These are phyloP conservation scores for Caenorhabditis japonica DNA, from an alignment of 2,888 invertebrate species.

Conservation along the genomic window DNA sequence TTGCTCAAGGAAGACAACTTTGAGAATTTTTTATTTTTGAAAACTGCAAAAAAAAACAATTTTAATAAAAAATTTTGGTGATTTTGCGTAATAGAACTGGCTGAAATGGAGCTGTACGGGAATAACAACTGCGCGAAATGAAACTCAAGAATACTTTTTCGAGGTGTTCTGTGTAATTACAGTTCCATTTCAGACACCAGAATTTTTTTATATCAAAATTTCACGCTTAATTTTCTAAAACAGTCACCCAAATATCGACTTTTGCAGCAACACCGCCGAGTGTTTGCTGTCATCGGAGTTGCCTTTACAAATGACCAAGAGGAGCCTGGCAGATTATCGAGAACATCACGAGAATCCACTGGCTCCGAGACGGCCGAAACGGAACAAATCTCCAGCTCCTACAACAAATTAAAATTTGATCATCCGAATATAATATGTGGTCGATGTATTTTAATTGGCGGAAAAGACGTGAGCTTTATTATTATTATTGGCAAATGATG, in stretches of 20 bases:
- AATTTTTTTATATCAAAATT: too few species aligned
- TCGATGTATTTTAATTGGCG: constrained; percentile 70
- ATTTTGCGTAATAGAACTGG: too few species aligned
- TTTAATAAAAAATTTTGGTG: too few species aligned
- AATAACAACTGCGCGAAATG: too few species aligned
- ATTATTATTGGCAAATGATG: background rate
- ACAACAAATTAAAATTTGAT: constrained; percentile 54
- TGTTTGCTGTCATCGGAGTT: constrained; percentile 72
- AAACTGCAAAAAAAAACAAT: too few species aligned
- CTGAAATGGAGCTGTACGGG: too few species aligned
- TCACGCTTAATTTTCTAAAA: too few species aligned
- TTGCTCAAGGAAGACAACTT: too few species aligned
- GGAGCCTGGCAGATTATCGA: constrained; percentile 20
- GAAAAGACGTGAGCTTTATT: constrained; percentile 55
- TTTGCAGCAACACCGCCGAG: constrained; percentile 69
- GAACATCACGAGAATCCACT: constrained; percentile 33
- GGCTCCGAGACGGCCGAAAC: constrained; percentile 33
- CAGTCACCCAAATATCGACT: background rate
- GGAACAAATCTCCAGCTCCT: constrained; percentile 38
- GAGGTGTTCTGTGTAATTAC: too few species aligned
- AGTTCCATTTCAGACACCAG: too few species aligned
- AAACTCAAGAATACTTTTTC: too few species aligned
- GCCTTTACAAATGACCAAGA: constrained; percentile 56
- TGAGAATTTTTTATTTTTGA: too few species aligned
- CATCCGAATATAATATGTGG: constrained; percentile 65